phyloP scores from a whole-genome alignment of 2,888 invertebrate genomes.

The Metellina segmentata region DNA sequence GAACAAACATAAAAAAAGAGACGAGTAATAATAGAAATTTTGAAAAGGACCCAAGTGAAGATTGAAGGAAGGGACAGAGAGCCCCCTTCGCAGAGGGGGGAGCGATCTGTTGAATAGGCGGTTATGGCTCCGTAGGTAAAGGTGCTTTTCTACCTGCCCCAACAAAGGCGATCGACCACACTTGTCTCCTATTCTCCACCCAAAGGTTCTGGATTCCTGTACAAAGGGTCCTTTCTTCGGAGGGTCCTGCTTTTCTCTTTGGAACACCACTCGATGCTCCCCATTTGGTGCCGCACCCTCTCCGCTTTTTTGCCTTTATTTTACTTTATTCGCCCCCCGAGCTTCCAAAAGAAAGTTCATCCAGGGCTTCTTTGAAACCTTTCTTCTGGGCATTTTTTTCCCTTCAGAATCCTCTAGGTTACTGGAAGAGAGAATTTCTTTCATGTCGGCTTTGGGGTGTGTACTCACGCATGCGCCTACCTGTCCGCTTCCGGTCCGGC shows the following conservation, averaged over 20 bases:
- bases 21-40: not conserved
- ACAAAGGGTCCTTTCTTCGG: slow-evolving; percentile 45
- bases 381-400: slow-evolving; percentile 16
- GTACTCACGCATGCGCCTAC: slow-evolving; percentile 73
- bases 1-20: not conserved
- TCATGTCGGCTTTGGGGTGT: slow-evolving; percentile 63
- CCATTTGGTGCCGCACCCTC: slow-evolving; percentile 65
- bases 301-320: slow-evolving; percentile 64
- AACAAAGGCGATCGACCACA: slow-evolving; percentile 73
- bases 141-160: slow-evolving; percentile 72
- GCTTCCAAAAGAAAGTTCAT: slow-evolving; percentile 71
- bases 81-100: slow-evolving; percentile 25
- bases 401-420: slow-evolving; percentile 73
- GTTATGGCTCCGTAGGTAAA: slow-evolving; percentile 65
- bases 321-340: slow-evolving; percentile 50
- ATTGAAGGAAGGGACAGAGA: not conserved
- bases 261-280: slow-evolving; percentile 42
- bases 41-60: slow-evolving; percentile 15
- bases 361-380: slow-evolving; percentile 49
- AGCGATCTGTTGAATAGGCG: slow-evolving; percentile 61
- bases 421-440: slow-evolving; percentile 47
- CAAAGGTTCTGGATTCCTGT: slow-evolving; percentile 57
- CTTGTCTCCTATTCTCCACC: slow-evolving; percentile 53
- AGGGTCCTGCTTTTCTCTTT: slow-evolving; percentile 33
- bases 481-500: slow-evolving; percentile 70